Base-by-base conservation (phyloP, 2,797 vertebrate genomes). In the Acestrorhynchus altus region DNA sequence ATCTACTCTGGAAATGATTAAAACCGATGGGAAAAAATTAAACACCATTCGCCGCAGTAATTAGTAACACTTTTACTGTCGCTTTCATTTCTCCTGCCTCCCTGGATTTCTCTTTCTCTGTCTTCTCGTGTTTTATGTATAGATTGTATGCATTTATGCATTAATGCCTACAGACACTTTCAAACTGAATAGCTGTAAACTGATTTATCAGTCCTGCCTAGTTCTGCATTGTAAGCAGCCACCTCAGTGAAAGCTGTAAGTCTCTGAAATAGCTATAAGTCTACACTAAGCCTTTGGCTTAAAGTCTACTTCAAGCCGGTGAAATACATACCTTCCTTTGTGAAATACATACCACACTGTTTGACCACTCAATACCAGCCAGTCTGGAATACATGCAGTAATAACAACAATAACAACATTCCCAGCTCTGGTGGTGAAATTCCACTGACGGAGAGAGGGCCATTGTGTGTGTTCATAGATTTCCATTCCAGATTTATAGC, bases 1-100 rank as follows among this genome's bases (percentile, higher is more conserved):
- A 78, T 83, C 70, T 44, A 71, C 66, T 80, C 74, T 82, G 84
- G 79, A 80, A 89, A 89, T 87, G 56, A 91, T 92, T 86, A 86
- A 88, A 79, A 84, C 35, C 63, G 73, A 88, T 74, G 65, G 60
- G 39, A 46, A 46, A 74, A 69, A 77, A 60, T 69, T 60, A 86
- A 87, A 83, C 72, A 84, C 54, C 52, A 78, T 70, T 68, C 51
- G 65, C 78, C 84, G 83, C 61, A 63, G 52, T 82, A 88, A 82
- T 86, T 74, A 72, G 76, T 71, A 82, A 78, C 40, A 81, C 40
- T 56, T 81, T 39, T 26, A 49, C 26, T 72, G 74, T 61, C 54
- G 5, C n/a, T 77, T 69, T 74, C 49, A 63, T 74, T 75, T 69
- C n/a, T 24, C 20, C 44, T 63, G 8, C n/a, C 28, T 16, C 28